Evolutionary conservation across 1,140 invertebrate species (phyloP).

Genomic region (Platyscapa corneri): DNA sequence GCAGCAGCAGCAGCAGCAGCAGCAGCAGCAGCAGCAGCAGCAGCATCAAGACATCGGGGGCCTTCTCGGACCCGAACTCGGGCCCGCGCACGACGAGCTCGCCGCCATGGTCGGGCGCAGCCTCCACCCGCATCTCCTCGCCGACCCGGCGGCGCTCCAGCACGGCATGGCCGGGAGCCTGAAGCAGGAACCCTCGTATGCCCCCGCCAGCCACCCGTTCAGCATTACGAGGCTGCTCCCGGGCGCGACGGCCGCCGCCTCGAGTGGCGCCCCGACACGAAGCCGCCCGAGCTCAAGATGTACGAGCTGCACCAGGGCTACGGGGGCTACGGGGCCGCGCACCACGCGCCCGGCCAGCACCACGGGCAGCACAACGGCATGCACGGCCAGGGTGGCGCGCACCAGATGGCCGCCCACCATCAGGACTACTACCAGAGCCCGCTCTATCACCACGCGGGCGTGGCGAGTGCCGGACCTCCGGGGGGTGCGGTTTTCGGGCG

Average conservation of each 20-base stretch:
- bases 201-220: conserved; percentile 90
- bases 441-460: conserved; percentile 82
- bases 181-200: conserved; percentile 86
- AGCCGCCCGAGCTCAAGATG: conserved; percentile 83
- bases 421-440: conserved; percentile 88
- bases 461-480: conserved; percentile 66
- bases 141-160: conserved; percentile 79
- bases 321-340: conserved; percentile 57
- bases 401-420: conserved; percentile 74
- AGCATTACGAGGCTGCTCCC: conserved; percentile 93
- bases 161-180: conserved; percentile 78
- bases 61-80: conserved; percentile 71
- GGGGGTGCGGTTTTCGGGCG: conserved; percentile 73
- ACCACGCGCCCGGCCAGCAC: conserved; percentile 50
- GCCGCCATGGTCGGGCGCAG: conserved; percentile 79
- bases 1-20: conserved; percentile 64
- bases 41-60: conserved; percentile 73
- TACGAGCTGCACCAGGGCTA: conserved; percentile 77
- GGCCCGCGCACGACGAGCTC: conserved; percentile 78
- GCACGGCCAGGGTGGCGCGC: conserved; percentile 70
- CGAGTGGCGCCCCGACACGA: conserved; percentile 74
- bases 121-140: conserved; percentile 76
- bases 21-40: conserved; percentile 69
- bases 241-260: conserved; percentile 83
- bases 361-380: conserved; percentile 72